Conservation (phyloP, 1,140 invertebrate genomes). For the Antheraea pernyi region DNA sequence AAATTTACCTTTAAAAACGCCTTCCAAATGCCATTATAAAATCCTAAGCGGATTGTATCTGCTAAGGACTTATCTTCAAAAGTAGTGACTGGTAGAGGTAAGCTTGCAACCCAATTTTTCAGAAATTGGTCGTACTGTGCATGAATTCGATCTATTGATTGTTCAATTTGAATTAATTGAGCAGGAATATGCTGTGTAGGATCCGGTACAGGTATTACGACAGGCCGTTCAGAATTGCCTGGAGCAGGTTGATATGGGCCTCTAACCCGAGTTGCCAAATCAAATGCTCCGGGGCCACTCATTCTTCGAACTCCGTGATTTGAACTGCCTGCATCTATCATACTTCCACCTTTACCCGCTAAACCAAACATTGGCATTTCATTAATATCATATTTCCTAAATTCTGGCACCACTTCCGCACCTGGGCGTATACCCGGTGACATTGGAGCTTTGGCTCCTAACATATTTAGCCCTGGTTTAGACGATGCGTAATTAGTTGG, state of each 20-base stretch:
- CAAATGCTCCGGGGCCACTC: not conserved
- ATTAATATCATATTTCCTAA: too few species aligned
- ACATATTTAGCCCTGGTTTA: not conserved
- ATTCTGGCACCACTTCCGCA: too few species aligned
- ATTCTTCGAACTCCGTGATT: not conserved
- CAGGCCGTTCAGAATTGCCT: not conserved
- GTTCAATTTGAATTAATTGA: not conserved
- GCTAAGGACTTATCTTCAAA: constrained; percentile 30
- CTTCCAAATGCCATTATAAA: constrained; percentile 52
- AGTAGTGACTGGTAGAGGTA: constrained; percentile 39
- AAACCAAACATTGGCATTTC: constrained; percentile 4
- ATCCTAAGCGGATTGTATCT: constrained; percentile 36
- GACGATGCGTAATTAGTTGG: not conserved
- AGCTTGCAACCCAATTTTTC: constrained; percentile 45
- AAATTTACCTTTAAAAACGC: constrained; percentile 44
- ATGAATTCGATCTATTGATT: constrained; percentile 34
- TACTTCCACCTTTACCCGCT: constrained; percentile 2
- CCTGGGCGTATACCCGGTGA: not conserved
- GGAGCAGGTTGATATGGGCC: constrained; percentile 5
- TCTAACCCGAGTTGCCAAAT: not conserved
- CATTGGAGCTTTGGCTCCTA: not conserved
- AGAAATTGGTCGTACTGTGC: constrained; percentile 45
- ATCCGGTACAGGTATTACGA: not conserved
- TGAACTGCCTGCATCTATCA: not conserved
- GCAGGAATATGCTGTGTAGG: not conserved